Evolutionary conservation across 2,113 vertebrate species (phyloP).

Genomic region (Perca fluviatilis): DNA sequence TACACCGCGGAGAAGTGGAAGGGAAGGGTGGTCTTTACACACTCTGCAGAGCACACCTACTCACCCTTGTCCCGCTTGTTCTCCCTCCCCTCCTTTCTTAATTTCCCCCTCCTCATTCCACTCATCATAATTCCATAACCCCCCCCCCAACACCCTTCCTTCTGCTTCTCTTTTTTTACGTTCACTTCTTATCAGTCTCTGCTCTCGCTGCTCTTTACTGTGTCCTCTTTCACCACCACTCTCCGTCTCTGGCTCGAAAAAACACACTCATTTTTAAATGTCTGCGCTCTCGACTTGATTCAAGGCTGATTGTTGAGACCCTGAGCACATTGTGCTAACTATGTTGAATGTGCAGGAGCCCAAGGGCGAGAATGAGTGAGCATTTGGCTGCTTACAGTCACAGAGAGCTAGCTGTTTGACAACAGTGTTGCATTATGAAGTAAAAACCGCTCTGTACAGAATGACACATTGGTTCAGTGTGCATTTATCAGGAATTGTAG

Average conservation of each 20-base stretch:
- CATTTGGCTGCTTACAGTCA: not conserved
- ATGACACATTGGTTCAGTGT: not conserved
- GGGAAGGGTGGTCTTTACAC: slow-evolving; percentile 52
- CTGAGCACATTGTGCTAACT: slow-evolving; percentile 11
- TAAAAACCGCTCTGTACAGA: not conserved
- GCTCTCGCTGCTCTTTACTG: not conserved
- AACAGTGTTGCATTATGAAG: not conserved
- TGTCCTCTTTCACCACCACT: not conserved
- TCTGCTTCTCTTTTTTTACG: not conserved
- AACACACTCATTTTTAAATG: not conserved
- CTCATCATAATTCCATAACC: not conserved
- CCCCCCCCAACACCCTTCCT: not conserved
- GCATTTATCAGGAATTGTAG: not conserved
- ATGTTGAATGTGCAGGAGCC: slow-evolving; percentile 8
- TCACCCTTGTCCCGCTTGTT: slow-evolving; percentile 1
- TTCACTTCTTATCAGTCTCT: not conserved
- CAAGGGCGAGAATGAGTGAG: slow-evolving; percentile 34
- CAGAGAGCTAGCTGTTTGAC: not conserved
- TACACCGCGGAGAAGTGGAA: slow-evolving; percentile 13
- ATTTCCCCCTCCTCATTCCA: not conserved
- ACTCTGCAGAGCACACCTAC: slow-evolving; percentile 42
- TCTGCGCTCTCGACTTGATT: not conserved
- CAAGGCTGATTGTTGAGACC: slow-evolving; percentile 28
- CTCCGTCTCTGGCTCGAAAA: slow-evolving; percentile 2
- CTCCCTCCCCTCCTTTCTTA: not conserved